Evolutionary conservation across 53 echinoderm and acorn worm genomes (phyloP).

Genomic region (Zoroaster sp.): DNA sequence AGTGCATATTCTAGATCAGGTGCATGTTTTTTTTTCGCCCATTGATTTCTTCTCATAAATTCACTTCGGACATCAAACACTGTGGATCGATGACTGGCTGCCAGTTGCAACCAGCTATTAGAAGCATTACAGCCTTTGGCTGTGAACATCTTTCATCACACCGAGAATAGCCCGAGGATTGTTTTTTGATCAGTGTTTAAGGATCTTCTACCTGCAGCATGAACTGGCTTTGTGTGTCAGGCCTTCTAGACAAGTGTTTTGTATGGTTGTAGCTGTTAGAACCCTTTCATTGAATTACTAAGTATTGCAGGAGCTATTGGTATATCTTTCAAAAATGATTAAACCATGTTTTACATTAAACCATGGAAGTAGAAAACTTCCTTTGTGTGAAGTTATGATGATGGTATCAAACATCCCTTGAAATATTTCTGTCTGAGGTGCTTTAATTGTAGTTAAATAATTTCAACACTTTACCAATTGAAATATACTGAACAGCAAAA

Average conservation of each 20-base stretch:
- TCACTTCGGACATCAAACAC: not conserved
- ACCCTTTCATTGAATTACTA: not conserved
- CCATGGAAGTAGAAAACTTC: too few relatives aligned
- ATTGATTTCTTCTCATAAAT: not conserved
- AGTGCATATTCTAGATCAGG: not conserved
- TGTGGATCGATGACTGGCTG: not conserved
- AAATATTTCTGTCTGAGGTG: too few relatives aligned
- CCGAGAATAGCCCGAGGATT: not conserved
- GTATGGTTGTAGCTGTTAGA: not conserved
- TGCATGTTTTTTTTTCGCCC: not conserved
- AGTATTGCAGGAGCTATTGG: not conserved
- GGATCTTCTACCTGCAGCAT: not conserved
- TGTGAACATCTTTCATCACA: not conserved
- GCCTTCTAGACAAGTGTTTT: not conserved
- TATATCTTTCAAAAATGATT: not conserved
- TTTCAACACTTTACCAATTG: too few relatives aligned
- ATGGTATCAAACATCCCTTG: not conserved
- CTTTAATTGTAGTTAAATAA: too few relatives aligned
- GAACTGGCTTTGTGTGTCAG: not conserved
- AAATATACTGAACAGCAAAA: too few relatives aligned
- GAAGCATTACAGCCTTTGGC: not conserved
- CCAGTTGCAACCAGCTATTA: not conserved
- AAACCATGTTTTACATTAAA: not conserved
- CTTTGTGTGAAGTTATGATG: not conserved
- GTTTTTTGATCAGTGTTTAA: not conserved